phyloP scores from a whole-genome alignment of 2,888 invertebrate genomes.

The Apodemia zela region DNA sequence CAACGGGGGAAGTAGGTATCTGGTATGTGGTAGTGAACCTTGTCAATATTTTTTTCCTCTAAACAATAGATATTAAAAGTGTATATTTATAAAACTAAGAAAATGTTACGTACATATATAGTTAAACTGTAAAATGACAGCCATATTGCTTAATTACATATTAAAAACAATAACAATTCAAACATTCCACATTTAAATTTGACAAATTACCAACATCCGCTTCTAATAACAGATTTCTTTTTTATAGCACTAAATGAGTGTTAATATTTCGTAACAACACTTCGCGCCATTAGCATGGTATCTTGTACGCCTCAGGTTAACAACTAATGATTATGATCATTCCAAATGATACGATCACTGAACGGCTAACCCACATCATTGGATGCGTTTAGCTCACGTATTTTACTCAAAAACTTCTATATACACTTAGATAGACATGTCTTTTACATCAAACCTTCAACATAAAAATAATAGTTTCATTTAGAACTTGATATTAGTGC shows the following conservation, averaged over 20 bases:
- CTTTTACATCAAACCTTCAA: too few relatives aligned
- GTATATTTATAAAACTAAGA: too few relatives aligned
- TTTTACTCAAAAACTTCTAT: neutral
- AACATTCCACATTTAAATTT: neutral
- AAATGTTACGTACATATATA: too few relatives aligned
- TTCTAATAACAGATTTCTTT: neutral
- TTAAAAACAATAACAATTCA: neutral
- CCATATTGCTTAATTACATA: too few relatives aligned
- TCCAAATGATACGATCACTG: slow-evolving; percentile 7
- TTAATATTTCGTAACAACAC: slow-evolving; percentile 4
- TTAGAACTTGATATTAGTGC: too few relatives aligned
- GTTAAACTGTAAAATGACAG: too few relatives aligned
- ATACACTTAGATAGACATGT: neutral
- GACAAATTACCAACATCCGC: neutral
- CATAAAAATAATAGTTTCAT: too few relatives aligned
- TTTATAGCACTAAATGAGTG: slow-evolving; percentile 6
- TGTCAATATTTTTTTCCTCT: too few relatives aligned
- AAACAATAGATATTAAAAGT: too few relatives aligned
- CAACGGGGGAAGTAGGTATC: too few relatives aligned
- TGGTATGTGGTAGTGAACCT: too few relatives aligned
- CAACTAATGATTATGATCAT: slow-evolving; percentile 9
- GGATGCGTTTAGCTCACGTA: neutral
- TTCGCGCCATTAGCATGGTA: neutral
- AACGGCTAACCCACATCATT: slow-evolving; percentile 4
- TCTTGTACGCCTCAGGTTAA: slow-evolving; percentile 5